Evolutionary conservation across 2,888 invertebrate species (phyloP), one percentile per base, ranked within the genome.

Genomic region (Troides oblongomaculatus): DNA sequence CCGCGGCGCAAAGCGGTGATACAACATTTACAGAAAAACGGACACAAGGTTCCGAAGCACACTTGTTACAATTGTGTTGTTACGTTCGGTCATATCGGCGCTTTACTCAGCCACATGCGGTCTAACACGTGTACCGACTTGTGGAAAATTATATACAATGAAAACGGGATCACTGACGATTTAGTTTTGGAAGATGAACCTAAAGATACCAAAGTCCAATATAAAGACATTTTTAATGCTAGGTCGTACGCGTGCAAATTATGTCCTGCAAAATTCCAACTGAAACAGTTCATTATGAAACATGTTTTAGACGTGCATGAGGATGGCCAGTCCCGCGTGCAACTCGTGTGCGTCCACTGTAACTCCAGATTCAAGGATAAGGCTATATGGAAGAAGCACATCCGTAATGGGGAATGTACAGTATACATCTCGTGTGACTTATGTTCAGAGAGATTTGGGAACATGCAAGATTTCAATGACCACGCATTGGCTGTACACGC

Each of bases 41-140:
- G 93, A 3, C 88, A 90, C 72, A 92, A 92, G 84, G 94, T 94
- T 64, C 94, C 94, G 1, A 93, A 94, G 75, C 94, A 94, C 75
- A 94, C 94, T 0, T 94, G 94, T 76, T 94, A 94, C 75, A 94
- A 94, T 78, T 94, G 94, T 77, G 93, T 94, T 71, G 86, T 94
- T 43, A 94, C 94, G 0, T 94, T 94, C 72, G 88, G 87, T 7
- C 93, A 93, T 73, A 93, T 93, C 70, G 93, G 93, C 30, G 93
- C 93, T 50, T 76, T 93, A 43, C 84, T 93, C 5, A 93, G 93
- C 75, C 93, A 93, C 74, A 93, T 93, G 93, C 83, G 93, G 72
- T 87, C 92, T 8, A 92, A 93, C 68, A 83, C 86, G 56, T 93
- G 93, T 70, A 93, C 92, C 12, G 85, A 93, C 78, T 79, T 92